Evolutionary conservation across 2,113 vertebrate species (phyloP).

Genomic region (Otis tarda): DNA sequence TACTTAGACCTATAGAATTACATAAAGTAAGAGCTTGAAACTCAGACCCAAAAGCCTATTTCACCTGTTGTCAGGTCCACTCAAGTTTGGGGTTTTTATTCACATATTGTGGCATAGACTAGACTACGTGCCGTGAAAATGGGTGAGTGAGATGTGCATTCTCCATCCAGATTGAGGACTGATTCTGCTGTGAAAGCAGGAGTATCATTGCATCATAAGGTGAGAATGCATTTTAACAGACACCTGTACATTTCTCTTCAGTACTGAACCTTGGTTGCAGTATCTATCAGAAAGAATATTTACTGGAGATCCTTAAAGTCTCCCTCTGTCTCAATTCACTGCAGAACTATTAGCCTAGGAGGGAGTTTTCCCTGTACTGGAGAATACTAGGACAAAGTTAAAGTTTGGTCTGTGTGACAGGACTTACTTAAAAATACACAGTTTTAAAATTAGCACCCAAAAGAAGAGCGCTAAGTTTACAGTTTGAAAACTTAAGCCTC

Average conservation of each 20-base stretch:
- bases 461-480: neutral
- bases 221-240: neutral
- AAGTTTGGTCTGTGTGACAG: neutral
- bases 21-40: neutral
- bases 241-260: neutral
- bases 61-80: neutral
- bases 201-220: neutral
- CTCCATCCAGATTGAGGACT: neutral
- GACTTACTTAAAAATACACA: neutral
- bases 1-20: neutral
- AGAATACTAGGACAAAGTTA: neutral
- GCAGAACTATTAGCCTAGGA: neutral
- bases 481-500: neutral
- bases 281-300: neutral
- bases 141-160: neutral
- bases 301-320: accelerated
- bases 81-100: neutral
- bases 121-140: neutral
- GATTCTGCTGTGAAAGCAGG: neutral
- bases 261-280: neutral
- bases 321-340: neutral
- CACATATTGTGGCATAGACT: accelerated
- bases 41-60: neutral
- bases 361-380: neutral
- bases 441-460: neutral